Conservation (phyloP, 2,113 vertebrate species). For the Mustelus asterias region DNA sequence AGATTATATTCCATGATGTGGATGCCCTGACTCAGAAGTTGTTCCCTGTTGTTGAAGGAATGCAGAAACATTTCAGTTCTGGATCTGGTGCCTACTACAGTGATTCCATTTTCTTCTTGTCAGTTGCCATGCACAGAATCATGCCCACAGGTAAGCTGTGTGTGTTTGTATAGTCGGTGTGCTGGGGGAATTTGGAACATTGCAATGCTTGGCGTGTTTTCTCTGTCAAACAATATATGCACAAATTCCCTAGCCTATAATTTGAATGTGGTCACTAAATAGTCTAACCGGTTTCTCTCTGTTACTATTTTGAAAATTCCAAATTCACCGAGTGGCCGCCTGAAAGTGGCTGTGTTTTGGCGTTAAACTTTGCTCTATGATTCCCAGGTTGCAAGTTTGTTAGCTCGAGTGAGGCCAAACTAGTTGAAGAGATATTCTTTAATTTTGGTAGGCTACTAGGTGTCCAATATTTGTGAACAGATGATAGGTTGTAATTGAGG, state of each 20-base stretch:
- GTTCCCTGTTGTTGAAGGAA: slow-evolving; percentile 80
- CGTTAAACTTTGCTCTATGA: background rate
- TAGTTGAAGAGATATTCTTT: background rate
- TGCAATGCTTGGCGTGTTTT: background rate
- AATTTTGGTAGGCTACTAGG: background rate
- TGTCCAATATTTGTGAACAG: background rate
- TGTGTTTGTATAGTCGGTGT: background rate
- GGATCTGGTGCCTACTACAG: slow-evolving; percentile 90
- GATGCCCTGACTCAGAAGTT: slow-evolving; percentile 73
- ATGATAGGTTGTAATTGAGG: background rate
- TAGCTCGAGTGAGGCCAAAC: background rate
- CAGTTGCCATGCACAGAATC: slow-evolving; percentile 89
- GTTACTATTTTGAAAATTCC: background rate
- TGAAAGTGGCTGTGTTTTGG: background rate
- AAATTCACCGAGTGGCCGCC: background rate
- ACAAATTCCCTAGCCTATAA: background rate
- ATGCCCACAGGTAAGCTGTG: slow-evolving; percentile 78
- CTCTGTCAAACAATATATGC: background rate
- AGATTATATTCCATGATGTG: slow-evolving; percentile 91
- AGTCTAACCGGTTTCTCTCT: background rate
- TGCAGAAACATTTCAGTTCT: slow-evolving; percentile 96
- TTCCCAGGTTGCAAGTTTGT: background rate
- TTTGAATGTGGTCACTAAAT: background rate
- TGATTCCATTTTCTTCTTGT: slow-evolving; percentile 94
- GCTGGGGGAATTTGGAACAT: background rate